phyloP scores from a whole-genome alignment of 2,797 vertebrate species.

The Acanthurus lineatus region DNA sequence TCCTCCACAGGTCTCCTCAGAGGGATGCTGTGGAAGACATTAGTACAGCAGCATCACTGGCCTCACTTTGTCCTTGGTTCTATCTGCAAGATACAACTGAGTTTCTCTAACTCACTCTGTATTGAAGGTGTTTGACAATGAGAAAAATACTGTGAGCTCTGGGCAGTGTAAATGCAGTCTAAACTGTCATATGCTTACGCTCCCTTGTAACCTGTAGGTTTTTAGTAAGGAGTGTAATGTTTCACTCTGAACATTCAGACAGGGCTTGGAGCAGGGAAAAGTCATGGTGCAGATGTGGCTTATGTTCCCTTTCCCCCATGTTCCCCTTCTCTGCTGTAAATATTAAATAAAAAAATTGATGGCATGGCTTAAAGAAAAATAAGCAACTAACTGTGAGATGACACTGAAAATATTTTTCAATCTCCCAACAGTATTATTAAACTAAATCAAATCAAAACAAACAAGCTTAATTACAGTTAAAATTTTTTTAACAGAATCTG shows the following conservation, averaged over 20 bases:
- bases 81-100: background rate
- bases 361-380: background rate
- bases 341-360: no score
- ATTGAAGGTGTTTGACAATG: background rate
- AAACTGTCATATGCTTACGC: background rate
- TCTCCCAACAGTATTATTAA: background rate
- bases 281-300: no score
- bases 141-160: background rate
- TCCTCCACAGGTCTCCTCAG: background rate
- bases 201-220: background rate
- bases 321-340: no score
- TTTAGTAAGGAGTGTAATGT: no score
- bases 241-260: no score
- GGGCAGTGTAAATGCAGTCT: background rate
- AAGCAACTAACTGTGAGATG: background rate
- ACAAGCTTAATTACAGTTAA: no score
- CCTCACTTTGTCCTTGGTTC: background rate
- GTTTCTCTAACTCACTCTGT: background rate
- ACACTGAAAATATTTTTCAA: background rate
- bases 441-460: background rate
- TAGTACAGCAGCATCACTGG: background rate
- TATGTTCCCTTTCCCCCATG: background rate
- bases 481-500: background rate
- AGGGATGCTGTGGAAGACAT: background rate
- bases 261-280: no score